Evolutionary conservation across 2,797 vertebrate species (phyloP), one percentile per base, ranked within the genome.

Genomic region (Mormyrops boulengeri): DNA sequence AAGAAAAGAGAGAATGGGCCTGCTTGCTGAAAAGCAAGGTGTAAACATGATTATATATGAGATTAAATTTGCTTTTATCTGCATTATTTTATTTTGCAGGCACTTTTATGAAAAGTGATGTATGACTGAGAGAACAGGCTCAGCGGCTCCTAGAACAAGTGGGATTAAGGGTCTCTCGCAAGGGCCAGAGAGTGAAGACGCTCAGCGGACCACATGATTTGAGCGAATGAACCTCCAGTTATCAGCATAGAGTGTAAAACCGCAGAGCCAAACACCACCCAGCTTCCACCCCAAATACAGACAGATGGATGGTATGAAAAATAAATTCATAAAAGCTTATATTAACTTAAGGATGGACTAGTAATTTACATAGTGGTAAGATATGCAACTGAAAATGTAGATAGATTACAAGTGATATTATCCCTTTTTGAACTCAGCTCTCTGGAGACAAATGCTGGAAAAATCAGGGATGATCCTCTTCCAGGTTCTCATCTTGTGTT

Each of bases 271-370:
- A 2, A 6, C 14, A 4, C 30, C 66, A 11, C 11, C 30, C 66
- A 38, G 30, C 66, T 14, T 69, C 34, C 66, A 69, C 11, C 66
- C 4, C 66, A 82, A 41, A 82, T 30, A 38, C 88, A 53, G 85
- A 80, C 85, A 88, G 89, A 91, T 69, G 90, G 86, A 50, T 57
- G 62, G 55, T 55, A 41, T 82, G 49, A 34, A 6, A 4, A 53
- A 86, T 2, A 17, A 52, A 55, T 47, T 11, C 0, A 84, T 55
- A 34, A 82, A 57, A 22, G 34, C 3, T 12, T 89, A 7, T 77
- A 82, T 82, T 44, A 50, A 57, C 73, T 8, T 41, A 38, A 14
- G 34, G 34, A 87, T 55, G 11, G 19, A 11, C 26, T 41, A 6
- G 17, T n/a, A 41, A 53, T 34, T 34, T 50, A 57, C 26, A 34